These are phyloP conservation scores for Aleadryas rufinucha DNA, from an alignment of 2,113 vertebrate species.

Conservation along the genomic window DNA sequence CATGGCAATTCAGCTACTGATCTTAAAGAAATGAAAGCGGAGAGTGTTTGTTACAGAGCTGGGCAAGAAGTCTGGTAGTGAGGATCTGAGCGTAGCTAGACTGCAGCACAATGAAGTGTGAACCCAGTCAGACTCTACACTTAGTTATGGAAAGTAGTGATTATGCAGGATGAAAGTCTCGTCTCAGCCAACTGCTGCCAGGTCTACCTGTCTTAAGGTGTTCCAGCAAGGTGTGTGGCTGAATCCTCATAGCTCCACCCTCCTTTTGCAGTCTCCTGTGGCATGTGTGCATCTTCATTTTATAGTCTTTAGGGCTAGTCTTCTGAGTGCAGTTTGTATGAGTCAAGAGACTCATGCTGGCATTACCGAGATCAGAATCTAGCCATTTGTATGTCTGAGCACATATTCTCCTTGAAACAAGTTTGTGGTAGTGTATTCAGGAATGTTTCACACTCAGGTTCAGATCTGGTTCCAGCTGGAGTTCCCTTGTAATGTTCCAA, in stretches of 20 bases:
- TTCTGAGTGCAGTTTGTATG: conserved; percentile 13
- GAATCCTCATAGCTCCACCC: background rate
- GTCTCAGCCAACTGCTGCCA: conserved; percentile 33
- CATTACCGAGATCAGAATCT: conserved; percentile 36
- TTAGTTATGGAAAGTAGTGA: conserved; percentile 49
- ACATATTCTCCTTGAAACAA: conserved; percentile 46
- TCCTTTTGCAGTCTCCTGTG: conserved; percentile 15
- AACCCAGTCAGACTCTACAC: conserved; percentile 9
- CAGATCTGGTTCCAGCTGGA: conserved; percentile 63
- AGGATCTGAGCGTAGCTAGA: background rate
- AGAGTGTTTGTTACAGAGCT: background rate
- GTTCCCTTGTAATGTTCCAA: conserved; percentile 62
- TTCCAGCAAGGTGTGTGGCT: conserved; percentile 57
- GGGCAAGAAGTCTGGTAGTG: background rate
- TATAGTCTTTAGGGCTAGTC: conserved; percentile 48
- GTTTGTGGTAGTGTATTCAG: conserved; percentile 43
- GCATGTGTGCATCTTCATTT: conserved; percentile 35
- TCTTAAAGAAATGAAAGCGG: background rate
- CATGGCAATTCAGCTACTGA: background rate
- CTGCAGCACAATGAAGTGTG: background rate
- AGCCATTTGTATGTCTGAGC: conserved; percentile 58
- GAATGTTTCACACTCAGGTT: conserved; percentile 24
- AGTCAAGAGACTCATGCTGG: conserved; percentile 4
- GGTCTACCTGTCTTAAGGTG: conserved; percentile 48
- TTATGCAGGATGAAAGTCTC: conserved; percentile 45